Evolutionary conservation across 92 coral and sea anemone species (phyloP).

Genomic region (Bergia sp.): DNA sequence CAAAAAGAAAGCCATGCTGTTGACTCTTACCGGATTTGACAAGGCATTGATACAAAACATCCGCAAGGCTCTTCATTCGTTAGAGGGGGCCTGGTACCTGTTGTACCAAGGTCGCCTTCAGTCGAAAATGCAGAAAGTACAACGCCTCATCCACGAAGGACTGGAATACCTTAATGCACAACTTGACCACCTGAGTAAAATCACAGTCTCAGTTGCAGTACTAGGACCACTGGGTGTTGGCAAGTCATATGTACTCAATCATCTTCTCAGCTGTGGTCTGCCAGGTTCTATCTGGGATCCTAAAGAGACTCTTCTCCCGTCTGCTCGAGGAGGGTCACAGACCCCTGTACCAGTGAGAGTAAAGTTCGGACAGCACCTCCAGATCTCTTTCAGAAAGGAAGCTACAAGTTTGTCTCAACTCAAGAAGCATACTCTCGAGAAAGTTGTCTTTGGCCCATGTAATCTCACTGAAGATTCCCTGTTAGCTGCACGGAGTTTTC

Average conservation of each 20-base stretch:
- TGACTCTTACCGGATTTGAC: conserved; percentile 18
- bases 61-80: conserved; percentile 16
- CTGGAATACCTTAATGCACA: conserved; percentile 41
- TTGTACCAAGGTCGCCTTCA: conserved; percentile 32
- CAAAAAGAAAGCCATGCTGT: conserved; percentile 10
- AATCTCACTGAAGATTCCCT: conserved; percentile 1
- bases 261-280: conserved; percentile 48
- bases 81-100: conserved; percentile 59
- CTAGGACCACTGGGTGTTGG: conserved; percentile 68
- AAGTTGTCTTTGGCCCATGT: not conserved
- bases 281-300: not conserved
- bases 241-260: conserved; percentile 61
- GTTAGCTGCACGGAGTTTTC: not conserved
- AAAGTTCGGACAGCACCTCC: conserved; percentile 37
- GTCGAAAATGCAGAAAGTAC: conserved; percentile 31
- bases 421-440: conserved; percentile 6
- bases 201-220: conserved; percentile 54
- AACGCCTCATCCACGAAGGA: conserved; percentile 46
- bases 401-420: not conserved
- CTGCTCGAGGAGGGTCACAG: conserved; percentile 50
- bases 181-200: conserved; percentile 49
- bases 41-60: conserved; percentile 9
- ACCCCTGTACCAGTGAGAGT: conserved; percentile 63
- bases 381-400: conserved; percentile 21
- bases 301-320: conserved; percentile 53